Percentiles rank a stretch among this genome's conserved stretches.
Evolutionary conservation across 2,888 invertebrate species (phyloP).

Genomic region (Aradus depressus): DNA sequence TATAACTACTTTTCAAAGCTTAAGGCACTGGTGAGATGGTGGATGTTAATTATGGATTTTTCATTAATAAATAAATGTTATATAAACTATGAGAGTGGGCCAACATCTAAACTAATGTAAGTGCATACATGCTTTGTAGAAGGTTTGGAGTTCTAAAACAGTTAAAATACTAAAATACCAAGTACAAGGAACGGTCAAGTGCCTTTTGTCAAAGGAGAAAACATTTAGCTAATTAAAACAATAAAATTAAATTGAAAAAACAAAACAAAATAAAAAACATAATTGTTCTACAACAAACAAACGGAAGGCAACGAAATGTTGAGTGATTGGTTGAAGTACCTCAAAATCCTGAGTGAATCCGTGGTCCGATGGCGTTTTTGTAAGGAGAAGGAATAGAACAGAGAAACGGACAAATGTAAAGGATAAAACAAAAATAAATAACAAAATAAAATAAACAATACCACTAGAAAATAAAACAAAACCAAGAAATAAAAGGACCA

Average conservation of each 20-base stretch:
- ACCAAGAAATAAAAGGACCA: constrained; percentile 41
- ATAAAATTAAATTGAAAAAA: constrained; percentile 24
- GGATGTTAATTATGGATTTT: constrained; percentile 30
- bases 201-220: constrained; percentile 9
- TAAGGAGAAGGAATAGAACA: constrained; percentile 37
- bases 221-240: constrained; percentile 22
- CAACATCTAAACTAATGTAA: constrained; percentile 28
- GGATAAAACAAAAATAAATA: constrained; percentile 44
- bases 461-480: constrained; percentile 10
- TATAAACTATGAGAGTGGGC: constrained; percentile 28
- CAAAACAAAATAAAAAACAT: no score
- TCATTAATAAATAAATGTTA: constrained; percentile 21
- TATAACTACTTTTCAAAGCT: constrained; percentile 31
- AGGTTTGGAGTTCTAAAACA: constrained; percentile 24
- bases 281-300: constrained; percentile 30
- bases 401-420: constrained; percentile 36
- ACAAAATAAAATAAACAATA: constrained; percentile 38
- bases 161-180: constrained; percentile 19
- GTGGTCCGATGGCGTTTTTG: constrained; percentile 27
- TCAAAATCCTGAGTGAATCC: constrained; percentile 72
- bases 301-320: constrained; percentile 29
- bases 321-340: constrained; percentile 46
- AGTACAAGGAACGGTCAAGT: constrained; percentile 13
- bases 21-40: constrained; percentile 34
- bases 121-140: constrained; percentile 28